phyloP scores from a whole-genome alignment of 2,797 vertebrate genomes.

The Sphaeramia orbicularis region DNA sequence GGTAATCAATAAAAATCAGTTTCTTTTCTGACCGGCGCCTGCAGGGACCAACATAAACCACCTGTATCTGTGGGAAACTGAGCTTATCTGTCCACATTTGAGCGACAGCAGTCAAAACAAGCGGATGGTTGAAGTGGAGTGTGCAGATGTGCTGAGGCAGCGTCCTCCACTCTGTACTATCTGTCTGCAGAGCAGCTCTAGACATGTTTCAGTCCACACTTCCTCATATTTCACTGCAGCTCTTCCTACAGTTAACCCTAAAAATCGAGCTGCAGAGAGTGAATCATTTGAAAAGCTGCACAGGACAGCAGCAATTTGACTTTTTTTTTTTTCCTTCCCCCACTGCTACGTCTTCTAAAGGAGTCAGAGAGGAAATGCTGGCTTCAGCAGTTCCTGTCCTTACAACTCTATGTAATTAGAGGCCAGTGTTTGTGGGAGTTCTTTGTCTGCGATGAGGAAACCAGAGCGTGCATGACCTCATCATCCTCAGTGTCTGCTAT shows the following conservation, averaged over 20 bases:
- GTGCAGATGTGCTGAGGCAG: constrained; percentile 41
- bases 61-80: constrained; percentile 9
- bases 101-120: constrained; percentile 63
- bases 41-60: constrained; percentile 16
- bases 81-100: constrained; percentile 8
- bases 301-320: constrained; percentile 55
- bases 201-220: constrained; percentile 42
- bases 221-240: constrained; percentile 46
- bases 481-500: constrained; percentile 45
- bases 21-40: constrained; percentile 19
- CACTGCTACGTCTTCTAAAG: constrained; percentile 32
- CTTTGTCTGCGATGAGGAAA: constrained; percentile 79
- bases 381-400: constrained; percentile 79
- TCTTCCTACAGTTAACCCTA: constrained; percentile 40
- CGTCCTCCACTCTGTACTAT: constrained; percentile 10
- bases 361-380: constrained; percentile 73
- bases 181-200: constrained; percentile 48
- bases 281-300: constrained; percentile 52
- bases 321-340: constrained; percentile 34
- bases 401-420: constrained; percentile 80
- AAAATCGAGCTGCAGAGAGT: constrained; percentile 20
- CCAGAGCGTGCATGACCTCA: constrained; percentile 80
- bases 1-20: constrained; percentile 35
- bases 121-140: constrained; percentile 27
- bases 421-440: constrained; percentile 70